Conservation (phyloP, 2,888 invertebrate genomes). For the Leptogaster cylindrica region DNA sequence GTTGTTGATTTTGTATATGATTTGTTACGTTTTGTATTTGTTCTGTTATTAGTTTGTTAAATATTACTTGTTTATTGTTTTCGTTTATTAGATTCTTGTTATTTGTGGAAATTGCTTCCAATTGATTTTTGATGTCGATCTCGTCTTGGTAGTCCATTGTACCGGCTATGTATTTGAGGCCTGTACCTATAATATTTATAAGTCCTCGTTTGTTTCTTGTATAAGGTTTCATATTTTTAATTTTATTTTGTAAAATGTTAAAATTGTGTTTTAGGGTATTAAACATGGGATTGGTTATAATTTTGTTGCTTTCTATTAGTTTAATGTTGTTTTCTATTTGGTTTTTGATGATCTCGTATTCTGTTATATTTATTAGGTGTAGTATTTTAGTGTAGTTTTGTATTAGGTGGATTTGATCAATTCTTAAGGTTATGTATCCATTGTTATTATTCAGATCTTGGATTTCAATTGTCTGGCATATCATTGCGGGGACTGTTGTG, state of each 20-base stretch:
- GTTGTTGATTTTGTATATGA: conserved; percentile 8
- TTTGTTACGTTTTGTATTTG: conserved; percentile 33
- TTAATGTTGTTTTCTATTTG: neutral
- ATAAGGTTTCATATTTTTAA: neutral
- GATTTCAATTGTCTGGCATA: conserved; percentile 44
- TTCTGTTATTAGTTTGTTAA: neutral
- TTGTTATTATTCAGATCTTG: conserved; percentile 46
- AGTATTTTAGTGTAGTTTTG: conserved; percentile 44
- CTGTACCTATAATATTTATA: conserved; percentile 3
- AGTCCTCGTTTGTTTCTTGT: neutral
- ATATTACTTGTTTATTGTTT: conserved; percentile 8
- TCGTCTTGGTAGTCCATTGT: conserved; percentile 4
- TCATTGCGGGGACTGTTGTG: neutral
- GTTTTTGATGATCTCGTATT: conserved; percentile 33
- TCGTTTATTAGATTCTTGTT: neutral
- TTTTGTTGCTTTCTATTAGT: neutral
- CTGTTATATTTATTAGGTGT: conserved; percentile 45
- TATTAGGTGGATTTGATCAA: conserved; percentile 40
- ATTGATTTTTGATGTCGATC: neutral
- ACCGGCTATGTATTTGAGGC: neutral
- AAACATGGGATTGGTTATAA: neutral
- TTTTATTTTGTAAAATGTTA: neutral
- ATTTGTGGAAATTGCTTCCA: neutral
- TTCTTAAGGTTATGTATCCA: conserved; percentile 46
- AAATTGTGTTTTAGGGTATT: neutral